phyloP scores from a whole-genome alignment of 1,140 invertebrate genomes.

The Battus philenor region DNA sequence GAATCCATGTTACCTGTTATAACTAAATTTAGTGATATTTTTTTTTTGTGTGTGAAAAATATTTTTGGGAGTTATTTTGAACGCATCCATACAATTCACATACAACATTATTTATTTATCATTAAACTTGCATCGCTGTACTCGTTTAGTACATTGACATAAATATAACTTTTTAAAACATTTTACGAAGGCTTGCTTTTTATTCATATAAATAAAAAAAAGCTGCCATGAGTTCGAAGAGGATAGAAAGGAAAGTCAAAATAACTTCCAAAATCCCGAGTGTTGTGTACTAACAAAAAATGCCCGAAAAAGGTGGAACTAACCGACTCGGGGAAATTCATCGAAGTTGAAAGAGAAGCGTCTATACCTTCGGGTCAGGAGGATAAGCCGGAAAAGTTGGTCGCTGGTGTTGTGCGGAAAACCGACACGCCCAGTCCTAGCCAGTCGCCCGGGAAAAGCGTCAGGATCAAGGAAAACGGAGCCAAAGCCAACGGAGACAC shows the following conservation, averaged over 20 bases:
- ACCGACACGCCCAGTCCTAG: slow-evolving; percentile 35
- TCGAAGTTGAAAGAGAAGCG: slow-evolving; percentile 65
- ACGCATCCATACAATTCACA: too few species aligned
- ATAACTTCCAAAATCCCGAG: slow-evolving; percentile 14
- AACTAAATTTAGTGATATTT: too few species aligned
- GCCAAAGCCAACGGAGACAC: slow-evolving; percentile 54
- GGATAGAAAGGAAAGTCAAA: too few species aligned
- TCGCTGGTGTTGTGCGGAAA: slow-evolving; percentile 27
- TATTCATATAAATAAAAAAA: too few species aligned
- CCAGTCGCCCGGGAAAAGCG: slow-evolving; percentile 58
- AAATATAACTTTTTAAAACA: not conserved
- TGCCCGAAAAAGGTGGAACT: slow-evolving; percentile 65
- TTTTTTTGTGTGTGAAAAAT: too few species aligned
- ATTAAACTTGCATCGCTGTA: too few species aligned
- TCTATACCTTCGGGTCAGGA: slow-evolving; percentile 10
- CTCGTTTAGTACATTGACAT: too few species aligned
- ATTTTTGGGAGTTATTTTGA: too few species aligned
- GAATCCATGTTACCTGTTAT: too few species aligned
- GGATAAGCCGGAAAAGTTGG: slow-evolving; percentile 25
- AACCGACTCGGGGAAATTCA: slow-evolving; percentile 74
- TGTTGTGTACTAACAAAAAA: slow-evolving; percentile 39
- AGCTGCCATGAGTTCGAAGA: too few species aligned
- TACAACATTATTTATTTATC: too few species aligned
- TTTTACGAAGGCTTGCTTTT: not conserved
- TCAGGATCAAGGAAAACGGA: slow-evolving; percentile 67